Base-by-base conservation (phyloP, 2,888 invertebrate species). In the Rhagonycha lutea region DNA sequence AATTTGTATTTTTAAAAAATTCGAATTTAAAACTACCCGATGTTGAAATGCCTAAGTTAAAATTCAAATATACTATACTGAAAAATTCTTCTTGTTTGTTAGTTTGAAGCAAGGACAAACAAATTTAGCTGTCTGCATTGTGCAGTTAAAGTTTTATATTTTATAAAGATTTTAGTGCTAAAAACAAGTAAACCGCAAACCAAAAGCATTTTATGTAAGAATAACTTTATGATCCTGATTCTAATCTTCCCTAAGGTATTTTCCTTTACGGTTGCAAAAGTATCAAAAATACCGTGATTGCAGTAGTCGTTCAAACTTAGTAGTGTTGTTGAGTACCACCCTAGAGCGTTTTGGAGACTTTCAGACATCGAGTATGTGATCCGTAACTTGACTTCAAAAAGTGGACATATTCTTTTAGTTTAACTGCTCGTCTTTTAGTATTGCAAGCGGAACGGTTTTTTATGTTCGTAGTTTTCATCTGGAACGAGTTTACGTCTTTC, bases 391-490 rank as follows among this genome's bases (percentile, higher is more conserved):
- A 72, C 68, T 74, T 72, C 72, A 68, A 65, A 74, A 77, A 77
- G 74, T 77, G 77, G 77, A 77, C 77, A 74, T 73, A 78, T 75
- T 75, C 77, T 78, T 78, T 78, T 78, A 78, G 72, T 78, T 78
- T 75, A 78, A 78, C 77, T 78, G 77, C 75, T 78, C 77, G 77
- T 75, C 74, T 78, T 74, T 78, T 78, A 78, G 77, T 75, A 67
- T 74, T 61, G 70, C 63, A 61, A 60, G 72, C 72, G 74, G 74
- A 77, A 77, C 68, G 74, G 73, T 78, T 75, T 47, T 78, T 78
- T 78, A 75, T 78, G 71, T 70, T 78, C 73, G 73, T 76, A 76
- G 76, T 78, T 73, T 74, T 78, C 78, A 78, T 78, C 78, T 76
- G 75, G 76, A 78, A 78, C 76, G 73, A 65, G 71, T 76, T 78